Evolutionary conservation across 2,888 invertebrate genomes (phyloP).

Genomic region (Hipparchia semele): DNA sequence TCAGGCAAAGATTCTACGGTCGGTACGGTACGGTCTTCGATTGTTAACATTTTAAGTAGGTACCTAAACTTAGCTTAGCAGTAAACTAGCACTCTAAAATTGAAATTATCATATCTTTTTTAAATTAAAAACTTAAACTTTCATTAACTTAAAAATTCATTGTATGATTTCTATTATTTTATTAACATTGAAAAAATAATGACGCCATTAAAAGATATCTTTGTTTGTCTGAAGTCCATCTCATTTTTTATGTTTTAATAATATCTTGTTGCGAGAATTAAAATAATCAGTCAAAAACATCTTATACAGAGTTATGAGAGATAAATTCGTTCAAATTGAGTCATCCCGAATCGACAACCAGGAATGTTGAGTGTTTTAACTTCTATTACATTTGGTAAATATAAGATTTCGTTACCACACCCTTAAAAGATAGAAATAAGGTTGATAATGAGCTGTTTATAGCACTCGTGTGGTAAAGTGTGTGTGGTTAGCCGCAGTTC

Average conservation of each 20-base stretch:
- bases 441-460: constrained; percentile 41
- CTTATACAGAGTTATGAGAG: constrained; percentile 52
- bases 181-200: background rate
- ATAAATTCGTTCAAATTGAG: constrained; percentile 72
- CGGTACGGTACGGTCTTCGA: background rate
- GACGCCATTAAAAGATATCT: background rate
- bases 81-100: background rate
- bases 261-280: constrained; percentile 30
- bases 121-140: background rate
- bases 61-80: background rate
- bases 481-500: constrained; percentile 41
- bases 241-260: background rate
- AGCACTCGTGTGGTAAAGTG: constrained; percentile 25
- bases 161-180: background rate
- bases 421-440: constrained; percentile 42
- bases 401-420: constrained; percentile 17
- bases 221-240: background rate
- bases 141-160: background rate
- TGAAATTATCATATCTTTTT: background rate
- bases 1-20: background rate
- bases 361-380: constrained; percentile 59
- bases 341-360: constrained; percentile 63
- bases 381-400: constrained; percentile 26
- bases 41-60: background rate
- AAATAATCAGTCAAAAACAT: constrained; percentile 43